Evolutionary conservation across 2,888 invertebrate genomes (phyloP).

Genomic region (Coenonympha arcania): DNA sequence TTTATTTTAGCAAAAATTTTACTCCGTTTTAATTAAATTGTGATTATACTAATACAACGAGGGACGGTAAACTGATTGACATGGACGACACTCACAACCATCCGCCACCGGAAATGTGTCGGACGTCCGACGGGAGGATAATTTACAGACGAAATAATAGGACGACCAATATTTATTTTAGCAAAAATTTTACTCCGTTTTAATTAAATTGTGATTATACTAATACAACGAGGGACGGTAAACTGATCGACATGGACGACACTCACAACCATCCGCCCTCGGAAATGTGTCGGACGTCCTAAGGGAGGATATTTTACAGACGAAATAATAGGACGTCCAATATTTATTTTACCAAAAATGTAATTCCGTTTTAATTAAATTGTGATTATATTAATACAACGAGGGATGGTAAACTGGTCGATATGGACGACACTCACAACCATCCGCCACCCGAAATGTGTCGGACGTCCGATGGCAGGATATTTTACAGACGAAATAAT

Average conservation of each 20-base stretch:
- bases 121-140: not conserved
- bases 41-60: not conserved
- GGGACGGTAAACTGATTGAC: not conserved
- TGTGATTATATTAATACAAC: no score
- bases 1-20: no score
- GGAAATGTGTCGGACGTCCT: constrained; percentile 7
- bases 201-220: no score
- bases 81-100: not conserved
- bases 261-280: constrained; percentile 29
- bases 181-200: no score
- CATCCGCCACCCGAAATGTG: constrained; percentile 20
- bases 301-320: constrained; percentile 7
- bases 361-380: no score
- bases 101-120: not conserved
- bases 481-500: constrained; percentile 2
- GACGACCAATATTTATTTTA: no score
- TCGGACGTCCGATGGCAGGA: constrained; percentile 4
- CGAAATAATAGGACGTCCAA: no score
- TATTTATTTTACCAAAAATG: no score
- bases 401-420: constrained; percentile 27
- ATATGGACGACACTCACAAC: constrained; percentile 28
- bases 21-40: no score
- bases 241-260: constrained; percentile 25
- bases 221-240: constrained; percentile 11
- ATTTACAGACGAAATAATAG: no score